Evolutionary conservation across 2,113 vertebrate species (phyloP).

Genomic region (Carassius gibelio): DNA sequence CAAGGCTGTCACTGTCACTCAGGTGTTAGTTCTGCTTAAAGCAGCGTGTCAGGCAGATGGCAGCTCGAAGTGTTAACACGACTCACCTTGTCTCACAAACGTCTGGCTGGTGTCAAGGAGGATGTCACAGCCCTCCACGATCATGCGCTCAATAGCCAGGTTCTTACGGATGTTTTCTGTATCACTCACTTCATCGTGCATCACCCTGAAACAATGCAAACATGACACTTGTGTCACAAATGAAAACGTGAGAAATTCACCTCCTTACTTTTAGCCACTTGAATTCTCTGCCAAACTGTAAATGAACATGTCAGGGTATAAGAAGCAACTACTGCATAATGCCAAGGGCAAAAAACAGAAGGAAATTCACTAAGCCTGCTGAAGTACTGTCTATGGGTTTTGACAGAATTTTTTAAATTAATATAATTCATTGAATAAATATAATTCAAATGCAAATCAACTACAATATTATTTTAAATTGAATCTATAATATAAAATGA

Average conservation of each 20-base stretch:
- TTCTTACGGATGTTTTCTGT: constrained; percentile 99
- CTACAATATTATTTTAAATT: not conserved
- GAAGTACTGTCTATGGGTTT: not conserved
- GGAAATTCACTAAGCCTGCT: not conserved
- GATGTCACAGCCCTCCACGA: constrained; percentile 95
- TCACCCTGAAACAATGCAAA: constrained; percentile 78
- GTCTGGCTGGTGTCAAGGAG: constrained; percentile 94
- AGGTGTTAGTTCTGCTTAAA: not conserved
- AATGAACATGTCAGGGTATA: not conserved
- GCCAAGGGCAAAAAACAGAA: not conserved
- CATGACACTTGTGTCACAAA: constrained; percentile 80
- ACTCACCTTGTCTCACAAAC: constrained; percentile 94
- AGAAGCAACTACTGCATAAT: not conserved
- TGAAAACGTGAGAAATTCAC: not conserved
- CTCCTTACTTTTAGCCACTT: not conserved
- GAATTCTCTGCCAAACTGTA: not conserved
- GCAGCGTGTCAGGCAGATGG: not conserved
- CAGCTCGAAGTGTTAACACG: not conserved
- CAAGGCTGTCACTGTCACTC: not conserved
- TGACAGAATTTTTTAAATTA: not conserved
- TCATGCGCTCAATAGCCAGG: constrained; percentile 95
- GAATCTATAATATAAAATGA: not conserved
- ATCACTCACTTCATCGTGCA: constrained; percentile 98
- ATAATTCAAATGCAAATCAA: not conserved
- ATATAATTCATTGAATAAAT: not conserved